Conservation (phyloP, 2,888 invertebrate species). For the Stenodema calcarata region DNA sequence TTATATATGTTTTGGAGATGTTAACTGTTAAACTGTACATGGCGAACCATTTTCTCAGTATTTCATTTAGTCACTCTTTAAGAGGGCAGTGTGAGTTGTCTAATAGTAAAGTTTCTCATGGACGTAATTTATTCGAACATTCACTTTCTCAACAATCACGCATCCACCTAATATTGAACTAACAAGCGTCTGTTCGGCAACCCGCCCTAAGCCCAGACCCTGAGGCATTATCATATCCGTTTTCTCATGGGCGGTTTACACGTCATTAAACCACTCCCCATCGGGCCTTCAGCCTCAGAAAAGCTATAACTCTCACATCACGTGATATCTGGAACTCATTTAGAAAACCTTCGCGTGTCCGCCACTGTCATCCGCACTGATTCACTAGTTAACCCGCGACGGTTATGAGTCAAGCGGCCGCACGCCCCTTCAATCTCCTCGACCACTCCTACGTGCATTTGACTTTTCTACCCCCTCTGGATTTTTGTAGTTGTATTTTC, state of each 20-base stretch:
- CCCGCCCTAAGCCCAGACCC: not conserved
- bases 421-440: not conserved
- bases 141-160: not conserved
- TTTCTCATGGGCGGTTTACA: slow-evolving; percentile 38
- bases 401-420: slow-evolving; percentile 20
- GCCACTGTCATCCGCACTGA: slow-evolving; percentile 38
- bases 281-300: not conserved
- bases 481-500: not conserved
- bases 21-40: too few species aligned
- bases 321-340: slow-evolving; percentile 38
- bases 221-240: slow-evolving; percentile 27
- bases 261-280: slow-evolving; percentile 15
- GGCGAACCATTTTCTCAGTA: too few species aligned
- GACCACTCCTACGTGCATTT: not conserved
- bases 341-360: slow-evolving; percentile 19
- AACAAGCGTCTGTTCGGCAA: not conserved
- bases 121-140: not conserved
- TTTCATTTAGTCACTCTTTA: too few species aligned
- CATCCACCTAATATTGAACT: slow-evolving; percentile 23
- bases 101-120: not conserved
- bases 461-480: not conserved
- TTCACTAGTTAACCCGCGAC: slow-evolving; percentile 31
- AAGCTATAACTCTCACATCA: slow-evolving; percentile 34
- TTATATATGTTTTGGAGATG: too few species aligned
- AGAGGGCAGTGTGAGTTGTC: not conserved